Percentiles rank a stretch among this genome's conserved stretches.
Conservation (phyloP, 2,113 vertebrate genomes). For the Serinus canaria region DNA sequence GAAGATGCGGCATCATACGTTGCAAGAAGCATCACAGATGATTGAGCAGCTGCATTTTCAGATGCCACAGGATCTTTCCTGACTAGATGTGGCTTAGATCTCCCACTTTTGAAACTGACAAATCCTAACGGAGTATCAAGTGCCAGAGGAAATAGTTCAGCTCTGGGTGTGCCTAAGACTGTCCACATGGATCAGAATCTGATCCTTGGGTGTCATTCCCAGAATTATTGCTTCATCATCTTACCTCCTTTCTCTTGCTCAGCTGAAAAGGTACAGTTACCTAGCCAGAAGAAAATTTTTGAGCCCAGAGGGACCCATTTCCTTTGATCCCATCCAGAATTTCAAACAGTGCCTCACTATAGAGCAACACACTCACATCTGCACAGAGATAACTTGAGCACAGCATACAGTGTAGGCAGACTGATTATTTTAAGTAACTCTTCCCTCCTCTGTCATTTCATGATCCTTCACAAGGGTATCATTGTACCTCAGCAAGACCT, state of each 20-base stretch:
- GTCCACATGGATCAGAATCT: background rate
- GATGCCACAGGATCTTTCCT: background rate
- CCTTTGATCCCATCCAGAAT: background rate
- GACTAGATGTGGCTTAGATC: background rate
- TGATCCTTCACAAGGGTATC: background rate
- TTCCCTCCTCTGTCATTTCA: background rate
- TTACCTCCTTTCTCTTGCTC: background rate
- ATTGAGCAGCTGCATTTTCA: background rate
- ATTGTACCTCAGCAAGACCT: background rate
- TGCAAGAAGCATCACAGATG: background rate
- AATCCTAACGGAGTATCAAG: background rate
- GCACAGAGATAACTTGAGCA: background rate
- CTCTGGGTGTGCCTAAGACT: background rate
- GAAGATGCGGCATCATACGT: rapidly evolving
- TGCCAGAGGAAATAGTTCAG: background rate
- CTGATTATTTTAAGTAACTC: background rate
- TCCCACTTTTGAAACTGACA: background rate
- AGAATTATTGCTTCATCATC: background rate
- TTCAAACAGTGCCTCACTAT: background rate
- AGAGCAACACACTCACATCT: background rate
- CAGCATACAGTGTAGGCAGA: background rate
- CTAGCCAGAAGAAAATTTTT: background rate
- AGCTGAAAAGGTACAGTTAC: background rate
- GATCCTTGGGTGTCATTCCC: background rate
- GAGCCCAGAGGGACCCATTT: background rate